These are phyloP conservation scores for Anguilla megastoma DNA, from an alignment of 2,797 vertebrate genomes.

Conservation along the genomic window DNA sequence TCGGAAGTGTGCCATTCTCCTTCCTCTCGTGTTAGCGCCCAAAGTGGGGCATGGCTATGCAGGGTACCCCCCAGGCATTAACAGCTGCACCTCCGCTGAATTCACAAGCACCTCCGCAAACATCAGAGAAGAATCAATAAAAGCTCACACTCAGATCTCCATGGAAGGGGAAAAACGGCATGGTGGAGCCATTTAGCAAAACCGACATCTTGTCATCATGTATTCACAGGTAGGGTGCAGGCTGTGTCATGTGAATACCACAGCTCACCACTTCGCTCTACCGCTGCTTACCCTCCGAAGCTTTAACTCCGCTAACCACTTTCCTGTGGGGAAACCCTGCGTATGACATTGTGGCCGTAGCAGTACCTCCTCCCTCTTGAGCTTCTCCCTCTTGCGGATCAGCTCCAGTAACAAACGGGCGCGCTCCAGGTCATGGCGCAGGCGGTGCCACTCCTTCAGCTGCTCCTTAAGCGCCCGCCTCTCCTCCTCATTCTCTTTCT, in stretches of 20 bases:
- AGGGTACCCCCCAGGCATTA: no score
- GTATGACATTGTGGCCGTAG: not conserved
- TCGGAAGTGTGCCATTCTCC: not conserved
- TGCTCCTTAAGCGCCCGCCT: conserved; percentile 88
- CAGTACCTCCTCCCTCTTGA: conserved; percentile 92
- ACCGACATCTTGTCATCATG: not conserved
- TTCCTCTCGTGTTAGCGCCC: not conserved
- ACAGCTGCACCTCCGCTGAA: no score
- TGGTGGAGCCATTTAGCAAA: no score
- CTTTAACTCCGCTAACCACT: no score
- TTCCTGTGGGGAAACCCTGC: not conserved
- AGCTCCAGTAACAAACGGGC: conserved; percentile 91
- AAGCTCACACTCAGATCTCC: no score
- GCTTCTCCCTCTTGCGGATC: conserved; percentile 94
- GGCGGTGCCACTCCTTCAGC: conserved; percentile 94
- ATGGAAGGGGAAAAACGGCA: no score
- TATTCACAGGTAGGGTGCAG: no score
- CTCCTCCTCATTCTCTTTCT: conserved; percentile 82
- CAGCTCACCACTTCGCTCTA: not conserved
- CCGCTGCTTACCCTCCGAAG: not conserved
- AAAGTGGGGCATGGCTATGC: no score
- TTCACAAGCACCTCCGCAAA: no score
- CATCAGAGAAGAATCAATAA: no score
- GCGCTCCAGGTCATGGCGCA: conserved; percentile 94
- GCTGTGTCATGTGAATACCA: not conserved